These are phyloP conservation scores for Tetanocera ferruginea DNA, from an alignment of 2,888 invertebrate species.

Conservation along the genomic window DNA sequence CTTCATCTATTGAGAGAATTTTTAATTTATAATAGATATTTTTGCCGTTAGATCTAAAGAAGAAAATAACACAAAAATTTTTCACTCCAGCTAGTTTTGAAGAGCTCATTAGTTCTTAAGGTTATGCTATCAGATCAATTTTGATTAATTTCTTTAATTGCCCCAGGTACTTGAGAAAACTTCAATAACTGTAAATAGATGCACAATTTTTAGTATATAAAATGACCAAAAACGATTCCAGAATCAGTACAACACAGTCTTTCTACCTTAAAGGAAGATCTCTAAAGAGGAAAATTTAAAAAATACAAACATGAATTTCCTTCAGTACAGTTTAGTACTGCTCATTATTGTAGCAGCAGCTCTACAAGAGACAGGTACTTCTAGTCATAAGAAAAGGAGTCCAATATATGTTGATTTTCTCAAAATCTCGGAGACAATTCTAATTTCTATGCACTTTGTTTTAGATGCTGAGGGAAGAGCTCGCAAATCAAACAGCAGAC, in stretches of 20 bases:
- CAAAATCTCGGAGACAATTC: too few species aligned
- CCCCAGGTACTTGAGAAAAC: constrained; percentile 31
- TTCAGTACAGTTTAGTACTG: neutral
- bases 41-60: too few species aligned
- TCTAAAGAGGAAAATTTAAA: neutral
- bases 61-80: too few species aligned
- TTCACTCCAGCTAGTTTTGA: too few species aligned
- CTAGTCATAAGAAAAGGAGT: neutral
- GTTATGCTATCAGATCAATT: neutral
- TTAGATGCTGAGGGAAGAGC: too few species aligned
- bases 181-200: constrained; percentile 21
- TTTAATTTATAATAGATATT: too few species aligned
- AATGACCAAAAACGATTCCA: constrained; percentile 43
- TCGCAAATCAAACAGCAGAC: too few species aligned
- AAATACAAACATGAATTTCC: constrained; percentile 32
- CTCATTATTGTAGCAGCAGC: neutral
- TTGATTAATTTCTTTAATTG: constrained; percentile 43
- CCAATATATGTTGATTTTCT: too few species aligned
- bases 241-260: constrained; percentile 48
- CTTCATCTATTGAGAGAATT: too few species aligned
- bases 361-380: neutral
- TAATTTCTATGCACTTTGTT: too few species aligned
- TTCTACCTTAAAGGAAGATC: constrained; percentile 36
- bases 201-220: constrained; percentile 50
- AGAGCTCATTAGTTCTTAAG: neutral